A percentile compares a stretch with the other conserved stretches of the same genome.
Conservation (phyloP, 2,113 vertebrate genomes). For the Hippolais icterina region DNA sequence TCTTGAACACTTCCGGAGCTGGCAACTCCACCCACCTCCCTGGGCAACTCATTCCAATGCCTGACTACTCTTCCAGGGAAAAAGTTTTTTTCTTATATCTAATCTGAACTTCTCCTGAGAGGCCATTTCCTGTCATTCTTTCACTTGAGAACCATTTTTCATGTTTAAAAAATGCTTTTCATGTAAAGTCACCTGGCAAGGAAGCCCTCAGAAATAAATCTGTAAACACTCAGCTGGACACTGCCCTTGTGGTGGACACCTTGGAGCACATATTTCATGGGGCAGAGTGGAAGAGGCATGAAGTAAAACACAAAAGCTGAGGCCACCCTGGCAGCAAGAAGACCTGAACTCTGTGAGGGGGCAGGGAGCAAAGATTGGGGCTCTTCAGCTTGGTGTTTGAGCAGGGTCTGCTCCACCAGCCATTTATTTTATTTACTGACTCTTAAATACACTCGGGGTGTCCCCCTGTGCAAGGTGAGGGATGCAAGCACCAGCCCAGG, state of each 20-base stretch:
- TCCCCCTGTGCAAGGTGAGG: too few relatives aligned
- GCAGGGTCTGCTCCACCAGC: neutral
- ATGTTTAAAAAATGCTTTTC: neutral
- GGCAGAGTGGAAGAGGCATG: neutral
- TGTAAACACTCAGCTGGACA: neutral
- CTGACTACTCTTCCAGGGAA: neutral
- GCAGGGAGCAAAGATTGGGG: fast-evolving
- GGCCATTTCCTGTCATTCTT: neutral
- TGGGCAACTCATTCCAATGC: neutral
- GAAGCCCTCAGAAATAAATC: neutral
- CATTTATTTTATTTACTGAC: neutral
- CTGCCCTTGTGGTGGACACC: neutral
- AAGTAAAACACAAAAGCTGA: neutral
- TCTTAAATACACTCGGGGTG: neutral
- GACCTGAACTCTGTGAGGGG: fast-evolving
- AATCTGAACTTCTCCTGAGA: neutral
- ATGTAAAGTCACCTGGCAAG: neutral
- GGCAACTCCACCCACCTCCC: neutral
- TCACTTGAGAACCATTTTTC: neutral
- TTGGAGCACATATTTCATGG: fast-evolving
- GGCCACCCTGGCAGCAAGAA: neutral
- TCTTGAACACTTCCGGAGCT: neutral
- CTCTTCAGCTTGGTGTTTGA: neutral
- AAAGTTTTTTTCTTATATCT: neutral
- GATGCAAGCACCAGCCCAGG: neutral